Percentiles rank a stretch among this genome's conserved stretches.
phyloP scores from a whole-genome alignment of 2,113 vertebrate genomes.

The Dinomys branickii region DNA sequence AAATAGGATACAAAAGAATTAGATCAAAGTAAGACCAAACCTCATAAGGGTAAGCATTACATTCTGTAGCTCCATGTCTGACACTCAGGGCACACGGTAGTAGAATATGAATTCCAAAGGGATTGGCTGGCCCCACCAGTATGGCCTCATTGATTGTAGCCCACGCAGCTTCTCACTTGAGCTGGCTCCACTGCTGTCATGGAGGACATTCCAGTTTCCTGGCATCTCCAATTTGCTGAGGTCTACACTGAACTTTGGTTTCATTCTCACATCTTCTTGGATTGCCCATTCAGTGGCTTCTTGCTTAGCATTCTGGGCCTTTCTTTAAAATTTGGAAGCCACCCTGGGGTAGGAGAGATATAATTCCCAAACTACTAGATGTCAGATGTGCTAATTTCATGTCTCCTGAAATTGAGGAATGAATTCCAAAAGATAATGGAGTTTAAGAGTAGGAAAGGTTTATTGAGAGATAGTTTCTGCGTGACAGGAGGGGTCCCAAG shows the following conservation, averaged over 20 bases:
- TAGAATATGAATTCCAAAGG: background rate
- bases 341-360: background rate
- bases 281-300: background rate
- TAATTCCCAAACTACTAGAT: background rate
- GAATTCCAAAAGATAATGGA: background rate
- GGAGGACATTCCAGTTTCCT: background rate
- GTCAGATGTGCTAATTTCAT: background rate
- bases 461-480: background rate
- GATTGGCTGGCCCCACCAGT: background rate
- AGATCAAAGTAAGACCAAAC: background rate
- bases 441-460: background rate
- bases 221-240: background rate
- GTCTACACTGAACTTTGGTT: background rate
- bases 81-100: background rate
- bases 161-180: background rate
- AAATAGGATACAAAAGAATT: background rate
- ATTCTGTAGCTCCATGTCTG: background rate
- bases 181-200: background rate
- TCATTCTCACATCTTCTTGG: background rate
- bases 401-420: background rate
- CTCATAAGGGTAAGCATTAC: background rate
- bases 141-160: background rate
- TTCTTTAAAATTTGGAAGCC: background rate
- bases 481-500: background rate
- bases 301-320: background rate